phyloP scores from a whole-genome alignment of 2,797 vertebrate species.

The Oreochromis mossambicus region DNA sequence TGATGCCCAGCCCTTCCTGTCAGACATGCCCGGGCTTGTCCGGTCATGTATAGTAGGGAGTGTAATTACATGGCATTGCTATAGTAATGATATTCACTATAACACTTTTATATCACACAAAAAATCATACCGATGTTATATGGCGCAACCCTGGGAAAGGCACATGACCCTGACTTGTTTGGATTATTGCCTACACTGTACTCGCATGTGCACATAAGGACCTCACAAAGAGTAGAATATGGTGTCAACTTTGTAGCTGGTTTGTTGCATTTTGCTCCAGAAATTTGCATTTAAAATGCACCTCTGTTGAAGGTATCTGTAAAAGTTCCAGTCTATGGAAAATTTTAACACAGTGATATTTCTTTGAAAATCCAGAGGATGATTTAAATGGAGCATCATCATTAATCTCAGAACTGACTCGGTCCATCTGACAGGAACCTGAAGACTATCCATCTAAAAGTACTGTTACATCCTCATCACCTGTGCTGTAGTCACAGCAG shows the following conservation, averaged over 20 bases:
- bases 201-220: not conserved
- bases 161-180: not conserved
- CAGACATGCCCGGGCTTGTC: not conserved
- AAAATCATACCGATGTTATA: not conserved
- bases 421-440: not conserved
- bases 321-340: not conserved
- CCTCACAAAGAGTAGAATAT: not conserved
- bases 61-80: not conserved
- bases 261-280: not conserved
- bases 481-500: not conserved
- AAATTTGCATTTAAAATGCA: not conserved
- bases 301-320: not conserved
- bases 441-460: not conserved
- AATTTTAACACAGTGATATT: not conserved
- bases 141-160: accelerated
- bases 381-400: not conserved
- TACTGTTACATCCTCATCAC: not conserved
- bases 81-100: not conserved
- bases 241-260: not conserved
- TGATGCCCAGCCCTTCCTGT: not conserved
- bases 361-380: not conserved
- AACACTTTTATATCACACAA: not conserved
- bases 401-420: not conserved
- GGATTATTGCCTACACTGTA: not conserved
- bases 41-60: not conserved